Conservation (phyloP, 2,888 invertebrate genomes). For the Lepeophtheirus nordmannii region DNA sequence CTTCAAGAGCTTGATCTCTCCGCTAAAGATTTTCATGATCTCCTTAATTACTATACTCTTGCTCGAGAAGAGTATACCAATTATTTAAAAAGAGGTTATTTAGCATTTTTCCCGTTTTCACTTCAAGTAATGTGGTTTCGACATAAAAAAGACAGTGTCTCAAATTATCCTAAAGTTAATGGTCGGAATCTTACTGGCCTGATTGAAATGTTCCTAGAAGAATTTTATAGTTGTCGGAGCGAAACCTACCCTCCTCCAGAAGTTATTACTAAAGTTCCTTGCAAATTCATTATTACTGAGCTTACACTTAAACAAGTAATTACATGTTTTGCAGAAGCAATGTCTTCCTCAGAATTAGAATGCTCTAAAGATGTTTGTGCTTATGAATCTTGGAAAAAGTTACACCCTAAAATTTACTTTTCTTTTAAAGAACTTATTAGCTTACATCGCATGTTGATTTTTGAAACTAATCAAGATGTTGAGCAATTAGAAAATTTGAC, state of each 20-base stretch:
- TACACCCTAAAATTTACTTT: constrained; percentile 10
- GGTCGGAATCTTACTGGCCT: constrained; percentile 10
- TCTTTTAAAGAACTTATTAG: constrained; percentile 16
- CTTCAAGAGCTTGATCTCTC: constrained; percentile 5
- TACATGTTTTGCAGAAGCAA: neutral
- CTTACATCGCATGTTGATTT: constrained; percentile 14
- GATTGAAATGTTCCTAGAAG: constrained; percentile 9
- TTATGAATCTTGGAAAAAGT: neutral
- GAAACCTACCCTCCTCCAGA: neutral
- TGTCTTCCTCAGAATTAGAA: neutral
- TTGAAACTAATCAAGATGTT: neutral
- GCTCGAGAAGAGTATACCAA: constrained; percentile 19
- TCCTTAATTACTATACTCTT: neutral
- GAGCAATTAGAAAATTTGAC: neutral
- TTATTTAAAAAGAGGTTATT: constrained; percentile 10
- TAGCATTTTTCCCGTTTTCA: constrained; percentile 15
- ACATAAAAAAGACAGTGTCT: neutral
- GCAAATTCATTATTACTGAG: constrained; percentile 7
- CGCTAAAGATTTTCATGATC: neutral
- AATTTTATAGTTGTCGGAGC: neutral
- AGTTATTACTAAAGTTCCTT: constrained; percentile 8
- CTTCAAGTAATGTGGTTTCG: constrained; percentile 10
- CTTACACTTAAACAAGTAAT: constrained; percentile 6
- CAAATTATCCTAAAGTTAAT: neutral
- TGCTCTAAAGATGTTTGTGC: neutral